These are phyloP conservation scores for Dromococcyx pavoninus DNA, from an alignment of 2,797 vertebrate genomes.

Conservation along the genomic window DNA sequence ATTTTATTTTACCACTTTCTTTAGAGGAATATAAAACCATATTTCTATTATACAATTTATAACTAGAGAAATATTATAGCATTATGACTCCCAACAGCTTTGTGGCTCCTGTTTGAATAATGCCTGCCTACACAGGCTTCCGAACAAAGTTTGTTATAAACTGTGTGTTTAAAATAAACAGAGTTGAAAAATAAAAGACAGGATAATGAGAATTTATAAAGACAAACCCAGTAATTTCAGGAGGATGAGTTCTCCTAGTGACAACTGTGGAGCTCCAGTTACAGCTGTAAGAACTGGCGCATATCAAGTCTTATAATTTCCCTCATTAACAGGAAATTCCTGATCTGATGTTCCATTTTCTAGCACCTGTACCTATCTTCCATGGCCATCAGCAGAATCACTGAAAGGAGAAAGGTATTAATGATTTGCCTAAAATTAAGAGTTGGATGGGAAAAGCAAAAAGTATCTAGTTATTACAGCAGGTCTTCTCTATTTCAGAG, in stretches of 20 bases:
- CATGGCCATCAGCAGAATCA: not conserved
- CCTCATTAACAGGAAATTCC: not conserved
- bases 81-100: conserved; percentile 31
- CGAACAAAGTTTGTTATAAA: conserved; percentile 24
- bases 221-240: not conserved
- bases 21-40: not conserved
- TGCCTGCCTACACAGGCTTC: conserved; percentile 25
- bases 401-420: not conserved
- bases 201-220: not conserved
- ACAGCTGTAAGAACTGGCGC: not conserved
- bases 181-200: conserved; percentile 18
- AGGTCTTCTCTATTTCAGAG: not conserved
- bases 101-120: conserved; percentile 34
- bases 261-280: not conserved
- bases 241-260: not conserved
- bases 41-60: conserved; percentile 24
- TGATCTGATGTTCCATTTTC: not conserved
- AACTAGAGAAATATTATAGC: not conserved
- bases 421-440: not conserved
- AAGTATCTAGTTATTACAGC: not conserved
- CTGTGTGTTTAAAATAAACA: conserved; percentile 33
- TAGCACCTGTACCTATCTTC: not conserved
- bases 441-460: not conserved
- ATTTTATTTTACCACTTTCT: not conserved
- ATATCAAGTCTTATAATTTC: not conserved